phyloP scores from a whole-genome alignment of 92 coral and sea anemone genomes.

The Montipora capitata region DNA sequence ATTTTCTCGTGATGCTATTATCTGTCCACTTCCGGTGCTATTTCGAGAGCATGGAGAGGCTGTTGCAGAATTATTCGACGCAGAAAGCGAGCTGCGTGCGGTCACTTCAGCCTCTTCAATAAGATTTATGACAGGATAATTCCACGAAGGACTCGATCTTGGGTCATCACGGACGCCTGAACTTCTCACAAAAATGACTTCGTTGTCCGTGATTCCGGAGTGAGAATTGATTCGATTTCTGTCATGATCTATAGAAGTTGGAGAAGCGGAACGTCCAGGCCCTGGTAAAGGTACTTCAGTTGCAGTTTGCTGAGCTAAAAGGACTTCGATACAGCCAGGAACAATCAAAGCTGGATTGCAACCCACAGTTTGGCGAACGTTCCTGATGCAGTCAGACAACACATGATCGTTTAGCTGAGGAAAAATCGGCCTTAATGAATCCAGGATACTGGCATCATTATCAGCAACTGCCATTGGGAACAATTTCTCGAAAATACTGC shows the following conservation, averaged over 20 bases:
- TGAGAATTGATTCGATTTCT: not conserved
- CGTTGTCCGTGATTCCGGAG: conserved; percentile 54
- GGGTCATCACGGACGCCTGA: not conserved
- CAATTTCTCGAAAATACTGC: not conserved
- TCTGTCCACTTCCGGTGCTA: not conserved
- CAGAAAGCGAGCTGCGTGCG: not conserved
- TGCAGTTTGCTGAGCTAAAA: conserved; percentile 50
- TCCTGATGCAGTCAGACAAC: conserved; percentile 70
- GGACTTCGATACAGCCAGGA: conserved; percentile 73
- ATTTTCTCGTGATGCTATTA: not conserved
- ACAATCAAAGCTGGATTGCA: conserved; percentile 75
- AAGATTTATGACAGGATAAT: conserved; percentile 15
- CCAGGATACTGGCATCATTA: conserved; percentile 60
- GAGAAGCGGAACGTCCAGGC: not conserved
- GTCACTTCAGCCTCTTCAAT: conserved; percentile 33
- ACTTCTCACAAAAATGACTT: conserved; percentile 69
- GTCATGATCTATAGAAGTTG: not conserved
- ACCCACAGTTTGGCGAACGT: conserved; percentile 78
- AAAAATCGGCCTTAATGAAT: conserved; percentile 86
- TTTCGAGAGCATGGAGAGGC: not conserved
- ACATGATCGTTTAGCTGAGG: conserved; percentile 80
- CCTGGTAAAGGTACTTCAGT: conserved; percentile 12
- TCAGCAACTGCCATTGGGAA: conserved; percentile 9
- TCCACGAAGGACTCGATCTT: not conserved
- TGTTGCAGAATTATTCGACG: conserved; percentile 4